Evolutionary conservation across 2,113 vertebrate species (phyloP).

Genomic region (Dromas ardeola): DNA sequence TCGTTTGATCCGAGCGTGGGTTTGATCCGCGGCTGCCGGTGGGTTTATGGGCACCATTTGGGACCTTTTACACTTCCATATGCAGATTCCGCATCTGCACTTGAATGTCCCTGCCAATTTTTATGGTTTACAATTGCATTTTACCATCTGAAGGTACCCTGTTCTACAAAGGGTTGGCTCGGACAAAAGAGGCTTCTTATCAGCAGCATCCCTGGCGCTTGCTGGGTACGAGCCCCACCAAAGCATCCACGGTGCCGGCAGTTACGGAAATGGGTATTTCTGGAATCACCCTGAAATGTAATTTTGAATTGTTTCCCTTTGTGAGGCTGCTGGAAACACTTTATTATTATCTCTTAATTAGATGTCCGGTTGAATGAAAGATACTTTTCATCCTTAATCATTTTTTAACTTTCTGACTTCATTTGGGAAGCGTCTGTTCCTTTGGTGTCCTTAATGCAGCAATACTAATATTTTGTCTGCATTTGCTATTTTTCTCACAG

Average conservation of each 20-base stretch:
- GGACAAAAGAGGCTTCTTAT: constrained; percentile 33
- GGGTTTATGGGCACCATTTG: neutral
- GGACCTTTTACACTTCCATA: constrained; percentile 28
- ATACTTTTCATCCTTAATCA: neutral
- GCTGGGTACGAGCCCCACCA: neutral
- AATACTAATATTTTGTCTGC: neutral
- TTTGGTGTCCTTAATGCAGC: neutral
- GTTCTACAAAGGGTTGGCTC: neutral
- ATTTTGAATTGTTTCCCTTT: too few species aligned
- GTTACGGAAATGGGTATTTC: accelerated
- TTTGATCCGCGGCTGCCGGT: neutral
- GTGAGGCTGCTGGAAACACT: neutral
- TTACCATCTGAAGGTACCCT: neutral
- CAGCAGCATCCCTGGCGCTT: neutral
- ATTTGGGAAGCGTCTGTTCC: neutral
- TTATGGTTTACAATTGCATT: constrained; percentile 32
- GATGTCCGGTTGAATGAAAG: neutral
- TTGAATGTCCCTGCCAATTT: constrained; percentile 47
- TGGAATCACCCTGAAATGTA: accelerated
- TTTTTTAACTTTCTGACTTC: neutral
- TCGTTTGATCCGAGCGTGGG: neutral
- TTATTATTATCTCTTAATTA: neutral
- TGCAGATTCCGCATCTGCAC: constrained; percentile 38
- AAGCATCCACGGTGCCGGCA: accelerated
- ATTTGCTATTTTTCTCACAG: accelerated